A percentile compares a stretch with the other conserved stretches of the same genome.
phyloP scores from a whole-genome alignment of 2,797 vertebrate genomes.

The Lacerta agilis region DNA sequence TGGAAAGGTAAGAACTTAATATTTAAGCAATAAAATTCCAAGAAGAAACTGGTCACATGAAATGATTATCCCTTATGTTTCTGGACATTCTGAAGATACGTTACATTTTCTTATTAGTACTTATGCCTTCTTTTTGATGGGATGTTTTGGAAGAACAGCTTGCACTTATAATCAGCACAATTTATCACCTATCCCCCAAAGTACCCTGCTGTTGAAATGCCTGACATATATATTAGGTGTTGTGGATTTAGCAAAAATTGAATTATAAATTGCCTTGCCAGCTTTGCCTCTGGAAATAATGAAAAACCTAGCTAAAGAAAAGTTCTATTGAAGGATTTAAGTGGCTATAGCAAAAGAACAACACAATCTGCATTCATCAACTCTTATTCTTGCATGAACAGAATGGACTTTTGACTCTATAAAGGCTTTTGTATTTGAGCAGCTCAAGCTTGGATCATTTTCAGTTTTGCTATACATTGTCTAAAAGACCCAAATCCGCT shows the following conservation, averaged over 20 bases:
- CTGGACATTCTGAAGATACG: constrained; percentile 81
- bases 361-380: constrained; percentile 75
- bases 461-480: constrained; percentile 62
- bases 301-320: constrained; percentile 82
- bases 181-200: constrained; percentile 88
- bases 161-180: constrained; percentile 86
- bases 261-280: constrained; percentile 91
- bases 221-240: constrained; percentile 98
- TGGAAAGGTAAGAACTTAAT: constrained; percentile 73
- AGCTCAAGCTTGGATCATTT: constrained; percentile 37
- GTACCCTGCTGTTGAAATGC: constrained; percentile 90
- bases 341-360: constrained; percentile 77
- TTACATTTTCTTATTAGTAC: constrained; percentile 81
- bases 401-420: constrained; percentile 62
- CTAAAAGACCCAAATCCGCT: constrained; percentile 32
- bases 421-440: constrained; percentile 56
- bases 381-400: constrained; percentile 73
- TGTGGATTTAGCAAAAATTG: constrained; percentile 92
- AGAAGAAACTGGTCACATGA: constrained; percentile 73
- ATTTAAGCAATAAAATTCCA: constrained; percentile 72
- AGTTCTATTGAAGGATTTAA: constrained; percentile 81
- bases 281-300: constrained; percentile 88
- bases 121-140: constrained; percentile 79
- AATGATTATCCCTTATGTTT: constrained; percentile 81
- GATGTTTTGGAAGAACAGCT: constrained; percentile 85